Conservation (phyloP, 2,113 vertebrate species). For the Acanthisitta chloris region DNA sequence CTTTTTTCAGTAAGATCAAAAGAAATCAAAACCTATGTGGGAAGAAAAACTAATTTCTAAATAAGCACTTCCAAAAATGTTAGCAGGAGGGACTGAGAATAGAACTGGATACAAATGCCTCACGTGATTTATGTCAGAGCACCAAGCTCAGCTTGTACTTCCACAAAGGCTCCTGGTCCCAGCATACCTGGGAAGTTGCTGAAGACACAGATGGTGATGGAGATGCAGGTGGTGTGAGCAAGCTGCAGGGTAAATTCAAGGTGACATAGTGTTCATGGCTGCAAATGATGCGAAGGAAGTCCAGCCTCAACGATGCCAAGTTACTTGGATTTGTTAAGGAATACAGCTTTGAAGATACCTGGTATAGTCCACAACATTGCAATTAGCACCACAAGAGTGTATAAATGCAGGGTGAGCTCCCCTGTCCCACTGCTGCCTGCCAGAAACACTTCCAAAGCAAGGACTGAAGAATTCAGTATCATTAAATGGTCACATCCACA, state of each 20-base stretch:
- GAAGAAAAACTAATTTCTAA: background rate
- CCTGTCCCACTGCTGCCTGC: background rate
- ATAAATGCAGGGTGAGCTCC: background rate
- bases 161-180: background rate
- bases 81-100: background rate
- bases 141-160: background rate
- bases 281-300: constrained; percentile 93
- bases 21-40: background rate
- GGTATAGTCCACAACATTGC: background rate
- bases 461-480: background rate
- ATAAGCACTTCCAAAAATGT: background rate
- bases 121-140: background rate
- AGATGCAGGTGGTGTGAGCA: constrained; percentile 94
- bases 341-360: constrained; percentile 92
- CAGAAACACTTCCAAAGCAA: background rate
- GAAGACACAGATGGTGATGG: constrained; percentile 97
- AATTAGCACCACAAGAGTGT: background rate
- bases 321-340: constrained; percentile 86
- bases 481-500: background rate
- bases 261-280: constrained; percentile 98
- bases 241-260: constrained; percentile 93
- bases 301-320: constrained; percentile 89
- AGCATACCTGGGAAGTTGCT: constrained; percentile 91
- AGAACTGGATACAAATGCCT: background rate
- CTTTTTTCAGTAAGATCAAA: background rate